Conservation (phyloP, 2,797 vertebrate species). For the Cyclopterus lumpus region DNA sequence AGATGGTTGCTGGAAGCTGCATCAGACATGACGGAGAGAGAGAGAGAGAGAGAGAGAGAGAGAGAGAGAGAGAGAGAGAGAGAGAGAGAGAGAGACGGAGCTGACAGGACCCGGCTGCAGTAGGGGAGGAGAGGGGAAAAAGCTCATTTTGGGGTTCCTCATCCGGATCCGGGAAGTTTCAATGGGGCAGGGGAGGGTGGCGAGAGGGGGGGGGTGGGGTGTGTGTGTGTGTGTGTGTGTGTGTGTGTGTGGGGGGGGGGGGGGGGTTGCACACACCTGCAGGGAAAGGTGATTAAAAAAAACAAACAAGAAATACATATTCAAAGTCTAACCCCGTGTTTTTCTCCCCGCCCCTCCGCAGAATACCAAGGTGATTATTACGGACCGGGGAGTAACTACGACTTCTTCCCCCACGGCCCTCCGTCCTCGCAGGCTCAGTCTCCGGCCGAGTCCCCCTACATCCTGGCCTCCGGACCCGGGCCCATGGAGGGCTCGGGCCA, state of each 20-base stretch:
- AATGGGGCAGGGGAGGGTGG: slow-evolving; percentile 25
- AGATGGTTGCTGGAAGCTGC: slow-evolving; percentile 28
- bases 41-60: no score
- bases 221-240: no score
- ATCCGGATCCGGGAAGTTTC: slow-evolving; percentile 66
- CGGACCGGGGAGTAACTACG: slow-evolving; percentile 95
- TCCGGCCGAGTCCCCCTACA: slow-evolving; percentile 92
- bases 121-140: slow-evolving; percentile 29
- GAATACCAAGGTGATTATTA: slow-evolving; percentile 99
- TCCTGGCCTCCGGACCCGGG: slow-evolving; percentile 91
- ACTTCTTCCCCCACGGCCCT: slow-evolving; percentile 98
- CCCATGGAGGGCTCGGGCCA: slow-evolving; percentile 91
- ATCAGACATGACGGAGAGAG: slow-evolving; percentile 30
- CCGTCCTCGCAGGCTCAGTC: slow-evolving; percentile 98
- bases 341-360: slow-evolving; percentile 59
- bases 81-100: slow-evolving; percentile 31
- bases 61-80: no score
- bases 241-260: slow-evolving; percentile 49
- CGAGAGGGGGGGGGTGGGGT: slow-evolving; percentile 39
- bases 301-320: neutral
- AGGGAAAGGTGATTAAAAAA: neutral
- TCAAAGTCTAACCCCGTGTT: slow-evolving; percentile 22
- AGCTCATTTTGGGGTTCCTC: slow-evolving; percentile 69
- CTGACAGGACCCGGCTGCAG: slow-evolving; percentile 27
- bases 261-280: slow-evolving; percentile 5